Base-by-base conservation (phyloP, 2,888 invertebrate species). In the Lasioglossum pauxillum region DNA sequence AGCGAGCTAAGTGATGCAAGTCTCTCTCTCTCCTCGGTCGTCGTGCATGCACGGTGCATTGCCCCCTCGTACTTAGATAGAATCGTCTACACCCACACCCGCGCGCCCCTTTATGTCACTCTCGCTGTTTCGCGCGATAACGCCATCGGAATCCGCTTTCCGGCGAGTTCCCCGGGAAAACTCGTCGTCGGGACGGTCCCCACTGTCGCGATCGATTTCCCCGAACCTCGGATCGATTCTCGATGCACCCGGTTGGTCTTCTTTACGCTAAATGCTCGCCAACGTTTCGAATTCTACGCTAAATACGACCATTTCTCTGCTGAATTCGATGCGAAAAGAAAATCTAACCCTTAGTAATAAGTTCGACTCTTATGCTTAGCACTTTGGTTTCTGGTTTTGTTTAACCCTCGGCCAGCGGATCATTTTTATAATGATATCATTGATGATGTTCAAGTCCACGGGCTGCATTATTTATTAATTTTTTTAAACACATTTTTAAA, bases 1-100 rank as follows among this genome's bases (percentile, higher is more conserved):
- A 89, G 86, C 82, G 80, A 83, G 78, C 84, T 87, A 85, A 88
- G 82, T 78, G 90, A 90, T 81, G 85, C 90, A 83, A 88, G 90
- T 84, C 80, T 73, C 84, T 60, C 84, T 83, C 84, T 83, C 87
- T 86, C 84, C 72, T 80, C 60, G 85, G 86, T 67, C 78, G 80
- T 78, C 79, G 82, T 80, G 81, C 84, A 76, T 75, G 38, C 87
- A 64, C 86, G 84, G 89, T 89, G 90, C 90, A 91, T 90, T 88
- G 90, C 86, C 90, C 85, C 90, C 91, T 80, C 87, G 85, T 82
- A 80, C 88, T 89, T 82, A 91, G 91, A 91, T 91, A 91, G 91
- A 91, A 91, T 91, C 91, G 91, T 91, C 91, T 91, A 90, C 91
- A 91, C 92, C 91, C 89, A 90, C 91, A 85, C 89, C 78, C 64